Evolutionary conservation across 2,113 vertebrate species (phyloP).

Genomic region (Cyanoderma ruficeps): DNA sequence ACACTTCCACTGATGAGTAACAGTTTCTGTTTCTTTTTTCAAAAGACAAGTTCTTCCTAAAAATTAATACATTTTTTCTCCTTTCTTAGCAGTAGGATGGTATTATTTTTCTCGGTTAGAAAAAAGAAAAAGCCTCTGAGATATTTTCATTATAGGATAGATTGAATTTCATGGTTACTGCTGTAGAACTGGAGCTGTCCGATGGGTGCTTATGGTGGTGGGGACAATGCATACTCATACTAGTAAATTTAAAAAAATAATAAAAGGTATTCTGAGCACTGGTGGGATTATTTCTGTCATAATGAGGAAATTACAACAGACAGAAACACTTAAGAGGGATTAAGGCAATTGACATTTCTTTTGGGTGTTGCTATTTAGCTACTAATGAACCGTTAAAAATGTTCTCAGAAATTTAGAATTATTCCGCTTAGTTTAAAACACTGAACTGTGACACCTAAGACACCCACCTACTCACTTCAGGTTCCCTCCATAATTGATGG

Average conservation of each 20-base stretch:
- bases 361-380: not conserved
- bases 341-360: not conserved
- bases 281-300: not conserved
- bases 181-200: not conserved
- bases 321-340: not conserved
- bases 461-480: not conserved
- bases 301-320: not conserved
- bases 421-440: not conserved
- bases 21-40: not conserved
- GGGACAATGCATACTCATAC: not conserved
- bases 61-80: not conserved
- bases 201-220: rapidly evolving
- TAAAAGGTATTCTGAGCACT: not conserved
- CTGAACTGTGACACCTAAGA: not conserved
- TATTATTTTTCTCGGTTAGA: not conserved
- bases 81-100: not conserved
- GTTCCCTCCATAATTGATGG: not conserved
- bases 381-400: not conserved
- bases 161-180: not conserved
- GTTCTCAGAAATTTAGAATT: not conserved
- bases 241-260: not conserved
- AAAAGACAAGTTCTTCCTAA: not conserved
- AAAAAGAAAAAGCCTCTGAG: not conserved
- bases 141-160: not conserved
- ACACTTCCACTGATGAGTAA: not conserved